Evolutionary conservation across 2,113 vertebrate genomes (phyloP).

Genomic region (Cryptoleucopteryx plumbea): DNA sequence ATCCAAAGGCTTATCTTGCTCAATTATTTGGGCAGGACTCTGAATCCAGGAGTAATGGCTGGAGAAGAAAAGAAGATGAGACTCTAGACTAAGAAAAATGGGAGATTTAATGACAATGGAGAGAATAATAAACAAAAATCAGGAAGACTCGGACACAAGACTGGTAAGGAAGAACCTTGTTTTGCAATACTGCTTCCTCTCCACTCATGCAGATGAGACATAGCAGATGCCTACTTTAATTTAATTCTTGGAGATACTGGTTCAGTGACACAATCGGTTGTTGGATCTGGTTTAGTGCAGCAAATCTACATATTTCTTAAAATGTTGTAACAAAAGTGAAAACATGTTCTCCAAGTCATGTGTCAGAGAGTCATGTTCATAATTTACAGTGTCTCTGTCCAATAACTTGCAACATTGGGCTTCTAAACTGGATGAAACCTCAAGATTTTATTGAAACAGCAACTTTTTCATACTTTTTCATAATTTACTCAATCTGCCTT

Average conservation of each 20-base stretch:
- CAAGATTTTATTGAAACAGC: background rate
- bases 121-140: background rate
- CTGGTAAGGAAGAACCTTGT: background rate
- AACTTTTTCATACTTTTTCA: background rate
- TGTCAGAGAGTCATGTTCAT: background rate
- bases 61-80: background rate
- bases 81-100: background rate
- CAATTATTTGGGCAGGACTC: background rate
- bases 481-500: background rate
- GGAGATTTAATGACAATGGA: background rate
- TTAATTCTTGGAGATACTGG: background rate
- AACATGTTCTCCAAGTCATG: background rate
- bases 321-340: background rate
- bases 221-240: background rate
- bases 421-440: background rate
- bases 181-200: background rate
- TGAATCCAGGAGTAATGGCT: background rate
- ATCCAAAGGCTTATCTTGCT: background rate
- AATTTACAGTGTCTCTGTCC: background rate
- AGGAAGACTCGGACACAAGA: background rate
- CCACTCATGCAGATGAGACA: background rate
- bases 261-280: background rate
- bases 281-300: background rate
- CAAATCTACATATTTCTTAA: background rate
- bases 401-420: background rate